phyloP scores from a whole-genome alignment of 2,888 invertebrate genomes.

The Drosophila putrida region DNA sequence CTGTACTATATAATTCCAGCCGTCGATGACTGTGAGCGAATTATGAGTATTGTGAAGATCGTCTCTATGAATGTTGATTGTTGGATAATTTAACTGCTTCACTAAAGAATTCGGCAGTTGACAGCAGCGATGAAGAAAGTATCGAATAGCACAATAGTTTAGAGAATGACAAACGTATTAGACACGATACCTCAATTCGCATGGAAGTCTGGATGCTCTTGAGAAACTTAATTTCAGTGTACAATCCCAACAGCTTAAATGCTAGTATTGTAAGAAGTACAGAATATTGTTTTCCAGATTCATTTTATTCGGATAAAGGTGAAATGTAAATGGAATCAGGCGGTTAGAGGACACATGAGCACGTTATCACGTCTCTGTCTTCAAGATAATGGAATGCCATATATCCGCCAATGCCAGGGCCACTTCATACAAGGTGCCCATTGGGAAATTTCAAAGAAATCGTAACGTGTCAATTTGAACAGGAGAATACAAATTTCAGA shows the following conservation, averaged over 20 bases:
- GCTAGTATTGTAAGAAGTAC: constrained; percentile 73
- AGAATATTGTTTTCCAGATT: constrained; percentile 81
- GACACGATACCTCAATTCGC: constrained; percentile 54
- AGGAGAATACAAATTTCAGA: constrained; percentile 51
- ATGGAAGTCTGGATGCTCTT: constrained; percentile 55
- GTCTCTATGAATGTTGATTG: constrained; percentile 43
- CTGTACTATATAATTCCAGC: too few species aligned
- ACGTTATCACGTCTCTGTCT: constrained; percentile 88
- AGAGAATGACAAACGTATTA: constrained; percentile 67
- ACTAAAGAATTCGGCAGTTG: constrained; percentile 67
- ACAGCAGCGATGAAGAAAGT: constrained; percentile 85
- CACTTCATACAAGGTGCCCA: constrained; percentile 87
- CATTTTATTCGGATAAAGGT: constrained; percentile 28
- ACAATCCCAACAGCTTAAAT: not conserved
- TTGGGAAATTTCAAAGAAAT: constrained; percentile 86
- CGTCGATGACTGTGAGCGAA: too few species aligned
- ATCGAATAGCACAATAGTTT: constrained; percentile 83
- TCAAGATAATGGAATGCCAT: constrained; percentile 87
- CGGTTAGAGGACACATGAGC: constrained; percentile 86
- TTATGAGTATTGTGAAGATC: constrained; percentile 86
- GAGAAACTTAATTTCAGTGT: constrained; percentile 44
- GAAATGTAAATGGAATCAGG: constrained; percentile 68
- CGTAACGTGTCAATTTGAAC: constrained; percentile 48
- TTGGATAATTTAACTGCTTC: constrained; percentile 70
- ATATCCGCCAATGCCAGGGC: constrained; percentile 87